These are phyloP conservation scores for Belgica antarctica DNA, from an alignment of 2,888 invertebrate species.

Conservation along the genomic window DNA sequence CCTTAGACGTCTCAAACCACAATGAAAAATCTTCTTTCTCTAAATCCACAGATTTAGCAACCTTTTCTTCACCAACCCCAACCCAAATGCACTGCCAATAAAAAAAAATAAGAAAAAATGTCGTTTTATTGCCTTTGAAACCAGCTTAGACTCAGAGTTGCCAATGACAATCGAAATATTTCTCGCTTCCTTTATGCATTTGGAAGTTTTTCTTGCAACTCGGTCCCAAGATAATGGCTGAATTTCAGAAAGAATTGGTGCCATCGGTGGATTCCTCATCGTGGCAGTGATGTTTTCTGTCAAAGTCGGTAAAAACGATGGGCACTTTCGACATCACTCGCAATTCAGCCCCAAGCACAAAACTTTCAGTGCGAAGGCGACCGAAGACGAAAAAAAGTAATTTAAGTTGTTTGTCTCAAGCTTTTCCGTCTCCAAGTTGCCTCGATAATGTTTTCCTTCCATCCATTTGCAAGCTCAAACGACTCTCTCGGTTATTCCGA, in stretches of 20 bases:
- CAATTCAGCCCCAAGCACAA: not conserved
- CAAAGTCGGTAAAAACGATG: not conserved
- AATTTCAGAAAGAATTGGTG: not conserved
- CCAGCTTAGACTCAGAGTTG: not conserved
- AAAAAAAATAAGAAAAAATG: too few relatives aligned
- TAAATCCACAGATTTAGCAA: too few relatives aligned
- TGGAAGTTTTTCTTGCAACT: not conserved
- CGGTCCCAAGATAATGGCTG: not conserved
- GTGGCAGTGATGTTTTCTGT: not conserved
- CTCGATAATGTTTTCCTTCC: too few relatives aligned
- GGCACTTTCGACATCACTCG: too few relatives aligned
- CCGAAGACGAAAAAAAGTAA: not conserved
- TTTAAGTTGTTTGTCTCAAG: not conserved
- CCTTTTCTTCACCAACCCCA: too few relatives aligned
- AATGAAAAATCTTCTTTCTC: too few relatives aligned
- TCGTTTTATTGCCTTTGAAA: constrained; percentile 3
- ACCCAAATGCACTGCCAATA: not conserved
- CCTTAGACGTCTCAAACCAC: too few relatives aligned
- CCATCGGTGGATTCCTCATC: not conserved
- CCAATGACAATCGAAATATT: not conserved
- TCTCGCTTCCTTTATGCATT: not conserved
- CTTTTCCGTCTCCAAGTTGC: not conserved
- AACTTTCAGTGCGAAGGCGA: not conserved
- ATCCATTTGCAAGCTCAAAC: not conserved
- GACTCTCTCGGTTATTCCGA: not conserved